Evolutionary conservation across 2,888 invertebrate species (phyloP).

Genomic region (Isoperla grammatica): DNA sequence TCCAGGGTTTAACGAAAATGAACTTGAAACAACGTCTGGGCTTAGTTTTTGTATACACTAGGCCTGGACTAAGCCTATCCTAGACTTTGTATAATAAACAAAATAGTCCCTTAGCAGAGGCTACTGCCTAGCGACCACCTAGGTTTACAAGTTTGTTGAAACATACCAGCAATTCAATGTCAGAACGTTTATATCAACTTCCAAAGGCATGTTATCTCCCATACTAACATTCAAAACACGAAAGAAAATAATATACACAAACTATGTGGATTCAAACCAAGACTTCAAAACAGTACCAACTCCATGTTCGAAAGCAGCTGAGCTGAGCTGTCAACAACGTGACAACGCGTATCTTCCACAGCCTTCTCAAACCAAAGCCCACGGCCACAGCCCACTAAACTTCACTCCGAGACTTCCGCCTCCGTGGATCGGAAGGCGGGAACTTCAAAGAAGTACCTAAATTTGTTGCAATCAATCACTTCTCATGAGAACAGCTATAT

Average conservation of each 20-base stretch:
- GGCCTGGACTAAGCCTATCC: too few relatives aligned
- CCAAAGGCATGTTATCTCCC: conserved; percentile 5
- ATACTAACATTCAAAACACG: neutral
- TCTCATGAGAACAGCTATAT: too few relatives aligned
- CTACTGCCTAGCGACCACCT: neutral
- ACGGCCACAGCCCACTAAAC: too few relatives aligned
- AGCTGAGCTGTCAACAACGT: neutral
- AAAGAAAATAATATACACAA: neutral
- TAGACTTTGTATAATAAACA: too few relatives aligned
- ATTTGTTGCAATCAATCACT: too few relatives aligned
- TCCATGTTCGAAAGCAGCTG: neutral
- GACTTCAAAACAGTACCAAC: neutral
- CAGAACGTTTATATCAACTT: conserved; percentile 48
- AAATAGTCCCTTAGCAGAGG: too few relatives aligned
- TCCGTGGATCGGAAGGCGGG: too few relatives aligned
- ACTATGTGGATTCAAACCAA: neutral
- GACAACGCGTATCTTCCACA: neutral
- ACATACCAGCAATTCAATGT: conserved; percentile 61
- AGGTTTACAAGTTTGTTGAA: neutral
- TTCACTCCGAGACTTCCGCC: too few relatives aligned
- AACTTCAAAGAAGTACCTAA: too few relatives aligned
- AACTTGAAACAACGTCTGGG: too few relatives aligned
- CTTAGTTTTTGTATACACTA: too few relatives aligned
- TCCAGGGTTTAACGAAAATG: too few relatives aligned
- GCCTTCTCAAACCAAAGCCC: neutral